phyloP scores from a whole-genome alignment of 2,797 vertebrate species.

The Chromobotia macracanthus region DNA sequence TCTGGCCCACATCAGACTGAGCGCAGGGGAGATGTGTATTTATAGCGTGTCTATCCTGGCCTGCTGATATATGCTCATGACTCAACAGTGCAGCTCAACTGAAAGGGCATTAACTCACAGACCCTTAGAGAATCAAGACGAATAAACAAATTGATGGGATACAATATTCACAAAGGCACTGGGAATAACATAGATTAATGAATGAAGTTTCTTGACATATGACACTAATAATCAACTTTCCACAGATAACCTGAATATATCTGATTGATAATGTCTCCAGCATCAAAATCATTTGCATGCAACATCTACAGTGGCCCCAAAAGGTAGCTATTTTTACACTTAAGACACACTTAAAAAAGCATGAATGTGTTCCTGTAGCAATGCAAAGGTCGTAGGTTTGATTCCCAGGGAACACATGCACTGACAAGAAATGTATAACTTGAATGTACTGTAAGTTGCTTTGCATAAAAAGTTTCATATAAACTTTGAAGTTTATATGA shows the following conservation, averaged over 20 bases:
- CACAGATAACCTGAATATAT: too few relatives aligned
- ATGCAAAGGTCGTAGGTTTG: too few relatives aligned
- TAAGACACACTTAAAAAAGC: not conserved
- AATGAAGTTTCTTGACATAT: not conserved
- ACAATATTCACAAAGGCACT: too few relatives aligned
- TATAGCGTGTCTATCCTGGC: conserved; percentile 72
- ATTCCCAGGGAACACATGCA: too few relatives aligned
- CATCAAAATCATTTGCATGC: not conserved
- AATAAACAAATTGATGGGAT: not conserved
- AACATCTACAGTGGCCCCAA: not conserved
- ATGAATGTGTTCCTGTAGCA: not conserved
- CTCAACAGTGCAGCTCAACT: conserved; percentile 49
- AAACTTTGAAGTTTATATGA: not conserved
- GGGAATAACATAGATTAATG: too few relatives aligned
- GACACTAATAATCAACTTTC: not conserved
- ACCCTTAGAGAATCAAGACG: conserved; percentile 28
- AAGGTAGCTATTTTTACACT: not conserved
- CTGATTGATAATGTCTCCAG: not conserved
- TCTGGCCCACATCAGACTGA: conserved; percentile 67
- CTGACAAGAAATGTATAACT: too few relatives aligned
- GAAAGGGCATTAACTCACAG: conserved; percentile 34
- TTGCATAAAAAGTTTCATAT: not conserved
- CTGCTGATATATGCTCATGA: conserved; percentile 67
- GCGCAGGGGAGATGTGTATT: conserved; percentile 70
- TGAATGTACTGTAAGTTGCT: too few relatives aligned